These are phyloP conservation scores for Carassius gibelio DNA, from an alignment of 2,113 vertebrate genomes.

Conservation along the genomic window DNA sequence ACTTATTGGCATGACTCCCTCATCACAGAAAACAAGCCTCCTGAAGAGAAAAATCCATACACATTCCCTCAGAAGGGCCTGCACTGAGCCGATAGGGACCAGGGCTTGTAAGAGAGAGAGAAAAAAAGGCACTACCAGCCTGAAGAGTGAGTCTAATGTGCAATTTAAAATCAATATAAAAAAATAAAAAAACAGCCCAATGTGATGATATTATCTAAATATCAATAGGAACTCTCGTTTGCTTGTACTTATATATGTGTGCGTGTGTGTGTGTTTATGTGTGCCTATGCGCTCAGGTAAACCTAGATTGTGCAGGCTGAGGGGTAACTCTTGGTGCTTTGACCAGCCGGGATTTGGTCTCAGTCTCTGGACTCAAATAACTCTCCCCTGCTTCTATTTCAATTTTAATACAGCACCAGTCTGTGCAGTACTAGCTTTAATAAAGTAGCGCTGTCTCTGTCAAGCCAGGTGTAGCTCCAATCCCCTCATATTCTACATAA, in stretches of 20 bases:
- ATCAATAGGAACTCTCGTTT: conserved; percentile 64
- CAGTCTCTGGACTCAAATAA: conserved; percentile 56
- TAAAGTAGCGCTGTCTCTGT: conserved; percentile 76
- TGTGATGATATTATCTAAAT: conserved; percentile 71
- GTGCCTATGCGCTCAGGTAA: conserved; percentile 45
- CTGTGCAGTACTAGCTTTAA: conserved; percentile 72
- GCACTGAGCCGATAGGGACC: conserved; percentile 56
- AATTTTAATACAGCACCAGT: conserved; percentile 74
- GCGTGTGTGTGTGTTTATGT: conserved; percentile 24
- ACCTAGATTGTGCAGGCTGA: conserved; percentile 52
- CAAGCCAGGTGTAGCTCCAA: conserved; percentile 75
- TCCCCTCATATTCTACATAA: conserved; percentile 81
- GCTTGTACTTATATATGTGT: neutral
- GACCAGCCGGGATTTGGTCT: conserved; percentile 72
- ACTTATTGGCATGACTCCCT: conserved; percentile 90
- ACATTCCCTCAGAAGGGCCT: conserved; percentile 74
- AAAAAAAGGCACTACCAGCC: conserved; percentile 79
- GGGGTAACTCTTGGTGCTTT: conserved; percentile 61
- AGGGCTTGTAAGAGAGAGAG: neutral
- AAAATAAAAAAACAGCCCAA: conserved; percentile 47
- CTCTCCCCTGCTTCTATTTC: conserved; percentile 68
- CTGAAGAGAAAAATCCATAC: conserved; percentile 87
- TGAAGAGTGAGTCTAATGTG: conserved; percentile 88
- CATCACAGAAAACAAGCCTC: conserved; percentile 85
- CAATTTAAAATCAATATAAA: conserved; percentile 94